phyloP scores from a whole-genome alignment of 2,113 vertebrate species.

The Rhinolophus sinicus region DNA sequence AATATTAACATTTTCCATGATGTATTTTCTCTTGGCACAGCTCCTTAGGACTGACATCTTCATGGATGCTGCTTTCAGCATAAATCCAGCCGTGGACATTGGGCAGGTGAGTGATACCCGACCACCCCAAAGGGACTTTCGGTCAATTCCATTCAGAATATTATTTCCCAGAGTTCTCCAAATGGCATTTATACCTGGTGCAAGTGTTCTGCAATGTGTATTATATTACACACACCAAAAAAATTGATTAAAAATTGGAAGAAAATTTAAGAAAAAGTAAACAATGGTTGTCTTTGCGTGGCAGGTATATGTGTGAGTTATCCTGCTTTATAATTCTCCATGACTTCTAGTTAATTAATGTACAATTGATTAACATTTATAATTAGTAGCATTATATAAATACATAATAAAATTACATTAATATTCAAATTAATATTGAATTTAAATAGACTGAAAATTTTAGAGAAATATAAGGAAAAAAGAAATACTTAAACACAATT shows the following conservation, averaged over 20 bases:
- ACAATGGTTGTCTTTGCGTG: neutral
- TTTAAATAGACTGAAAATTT: too few species aligned
- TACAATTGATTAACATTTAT: neutral
- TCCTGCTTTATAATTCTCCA: neutral
- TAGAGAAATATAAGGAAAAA: neutral
- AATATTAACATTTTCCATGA: too few species aligned
- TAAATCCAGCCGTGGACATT: constrained; percentile 92
- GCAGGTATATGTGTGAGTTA: neutral
- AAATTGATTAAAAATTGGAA: neutral
- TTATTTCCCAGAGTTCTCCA: neutral
- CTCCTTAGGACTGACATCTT: constrained; percentile 90
- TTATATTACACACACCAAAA: neutral
- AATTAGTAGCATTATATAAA: neutral
- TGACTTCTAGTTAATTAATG: neutral
- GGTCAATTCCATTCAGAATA: neutral
- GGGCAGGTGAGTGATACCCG: constrained; percentile 87
- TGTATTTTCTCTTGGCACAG: constrained; percentile 74
- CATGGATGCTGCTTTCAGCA: constrained; percentile 89
- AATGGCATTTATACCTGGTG: neutral
- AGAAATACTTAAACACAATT: neutral
- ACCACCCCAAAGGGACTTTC: neutral
- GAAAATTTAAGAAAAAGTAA: neutral
- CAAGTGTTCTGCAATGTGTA: neutral
- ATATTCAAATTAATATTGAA: neutral
- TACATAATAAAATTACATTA: neutral